Evolutionary conservation across 2,888 invertebrate genomes (phyloP).

Genomic region (Dryocosmus kuriphilus): DNA sequence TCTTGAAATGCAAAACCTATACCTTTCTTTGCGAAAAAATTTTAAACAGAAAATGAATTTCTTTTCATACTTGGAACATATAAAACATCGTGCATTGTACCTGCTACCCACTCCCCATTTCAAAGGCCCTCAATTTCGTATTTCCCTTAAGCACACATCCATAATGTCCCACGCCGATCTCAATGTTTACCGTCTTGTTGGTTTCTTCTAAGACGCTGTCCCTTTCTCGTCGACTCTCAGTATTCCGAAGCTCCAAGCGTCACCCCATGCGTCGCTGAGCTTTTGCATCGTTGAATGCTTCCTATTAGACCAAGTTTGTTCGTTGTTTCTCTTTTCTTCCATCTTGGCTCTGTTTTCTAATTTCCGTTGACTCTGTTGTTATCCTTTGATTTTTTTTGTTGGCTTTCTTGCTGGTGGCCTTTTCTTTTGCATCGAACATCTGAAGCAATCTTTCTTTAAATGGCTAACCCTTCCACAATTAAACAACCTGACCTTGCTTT

Average conservation of each 20-base stretch:
- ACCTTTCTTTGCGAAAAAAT: no score
- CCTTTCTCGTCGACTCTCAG: no score
- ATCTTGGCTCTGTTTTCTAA: neutral
- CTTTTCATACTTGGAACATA: no score
- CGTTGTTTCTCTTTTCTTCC: neutral
- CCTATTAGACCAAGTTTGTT: slow-evolving; percentile 49
- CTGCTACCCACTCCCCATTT: no score
- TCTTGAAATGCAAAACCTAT: no score
- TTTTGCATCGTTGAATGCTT: slow-evolving; percentile 24
- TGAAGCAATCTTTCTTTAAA: slow-evolving; percentile 29
- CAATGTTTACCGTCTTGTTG: neutral
- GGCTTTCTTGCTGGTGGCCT: slow-evolving; percentile 32
- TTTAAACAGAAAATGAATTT: no score
- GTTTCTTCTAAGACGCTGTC: slow-evolving; percentile 12
- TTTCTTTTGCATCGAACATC: slow-evolving; percentile 25
- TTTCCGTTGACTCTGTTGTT: neutral
- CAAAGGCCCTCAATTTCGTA: no score
- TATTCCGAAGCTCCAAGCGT: slow-evolving; percentile 59
- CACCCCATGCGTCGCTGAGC: slow-evolving; percentile 16
- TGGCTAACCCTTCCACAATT: slow-evolving; percentile 31
- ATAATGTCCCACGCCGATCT: slow-evolving; percentile 8
- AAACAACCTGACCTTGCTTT: slow-evolving; percentile 8
- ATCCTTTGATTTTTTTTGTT: neutral
- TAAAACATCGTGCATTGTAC: no score
- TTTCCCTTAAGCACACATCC: slow-evolving; percentile 41